Evolutionary conservation across 1,140 invertebrate genomes (phyloP).

Genomic region (Magallana ariakensis): DNA sequence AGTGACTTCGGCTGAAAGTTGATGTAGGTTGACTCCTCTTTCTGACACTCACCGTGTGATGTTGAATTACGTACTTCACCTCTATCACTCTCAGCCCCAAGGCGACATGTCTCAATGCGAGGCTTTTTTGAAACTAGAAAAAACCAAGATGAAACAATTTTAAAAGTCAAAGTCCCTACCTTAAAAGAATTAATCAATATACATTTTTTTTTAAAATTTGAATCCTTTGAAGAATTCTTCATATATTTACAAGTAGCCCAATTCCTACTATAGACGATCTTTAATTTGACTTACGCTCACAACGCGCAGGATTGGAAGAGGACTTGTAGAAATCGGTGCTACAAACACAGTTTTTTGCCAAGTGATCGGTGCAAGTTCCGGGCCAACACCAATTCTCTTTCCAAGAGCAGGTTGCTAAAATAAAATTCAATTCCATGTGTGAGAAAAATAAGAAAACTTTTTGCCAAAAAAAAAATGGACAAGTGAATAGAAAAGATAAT

Average conservation of each 20-base stretch:
- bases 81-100: conserved; percentile 19
- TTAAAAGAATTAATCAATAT: too few species aligned
- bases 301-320: conserved; percentile 13
- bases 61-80: not conserved
- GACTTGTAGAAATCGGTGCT: conserved; percentile 8
- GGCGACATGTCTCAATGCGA: not conserved
- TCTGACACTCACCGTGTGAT: not conserved
- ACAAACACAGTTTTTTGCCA: conserved; percentile 30
- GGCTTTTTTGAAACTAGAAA: conserved; percentile 29
- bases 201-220: too few species aligned
- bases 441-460: not conserved
- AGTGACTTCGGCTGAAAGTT: conserved; percentile 32
- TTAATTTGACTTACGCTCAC: conserved; percentile 12
- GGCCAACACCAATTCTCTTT: conserved; percentile 45
- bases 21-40: conserved; percentile 12
- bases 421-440: not conserved
- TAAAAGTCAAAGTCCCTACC: too few species aligned
- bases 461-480: too few species aligned
- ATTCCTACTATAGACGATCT: not conserved
- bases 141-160: not conserved
- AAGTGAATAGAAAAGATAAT: too few species aligned
- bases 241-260: too few species aligned
- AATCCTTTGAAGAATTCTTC: too few species aligned
- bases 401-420: conserved; percentile 35
- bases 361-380: not conserved